phyloP scores from a whole-genome alignment of 2,797 vertebrate genomes.

The Eptatretus atami region DNA sequence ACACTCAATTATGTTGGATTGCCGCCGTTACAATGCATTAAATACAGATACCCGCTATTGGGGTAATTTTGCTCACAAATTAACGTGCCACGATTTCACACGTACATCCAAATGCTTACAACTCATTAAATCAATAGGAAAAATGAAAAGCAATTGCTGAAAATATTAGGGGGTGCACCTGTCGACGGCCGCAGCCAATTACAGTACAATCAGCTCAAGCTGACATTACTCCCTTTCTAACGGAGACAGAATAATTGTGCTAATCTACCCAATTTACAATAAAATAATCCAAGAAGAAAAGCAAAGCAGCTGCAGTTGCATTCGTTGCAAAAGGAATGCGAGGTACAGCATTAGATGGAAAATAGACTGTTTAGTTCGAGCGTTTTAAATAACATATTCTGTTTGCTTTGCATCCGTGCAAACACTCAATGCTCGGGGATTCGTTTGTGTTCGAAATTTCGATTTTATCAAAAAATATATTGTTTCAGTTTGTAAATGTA shows the following conservation, averaged over 20 bases:
- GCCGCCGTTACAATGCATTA: constrained; percentile 99
- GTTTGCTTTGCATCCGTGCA: too few species aligned
- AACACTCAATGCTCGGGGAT: too few species aligned
- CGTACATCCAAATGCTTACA: constrained; percentile 99
- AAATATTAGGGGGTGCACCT: constrained; percentile 99
- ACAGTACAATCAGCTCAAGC: constrained; percentile 99
- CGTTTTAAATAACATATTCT: too few species aligned
- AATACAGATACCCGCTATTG: constrained; percentile 99
- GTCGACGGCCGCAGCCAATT: constrained; percentile 99
- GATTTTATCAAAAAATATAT: too few species aligned
- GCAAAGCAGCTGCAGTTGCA: constrained; percentile 2
- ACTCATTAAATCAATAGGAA: constrained; percentile 98
- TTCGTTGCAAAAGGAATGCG: too few species aligned
- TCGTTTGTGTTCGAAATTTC: too few species aligned
- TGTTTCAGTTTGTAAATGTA: too few species aligned
- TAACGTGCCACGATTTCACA: constrained; percentile 99
- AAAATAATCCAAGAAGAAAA: constrained; percentile 2
- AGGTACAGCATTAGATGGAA: too few species aligned
- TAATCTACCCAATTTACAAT: constrained; percentile 5
- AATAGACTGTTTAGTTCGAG: too few species aligned
- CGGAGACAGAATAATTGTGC: constrained; percentile 97
- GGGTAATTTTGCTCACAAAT: constrained; percentile 99
- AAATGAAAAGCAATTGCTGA: constrained; percentile 99
- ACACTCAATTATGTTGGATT: constrained; percentile 99
- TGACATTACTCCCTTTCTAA: constrained; percentile 99